A percentile compares a stretch with the other conserved stretches of the same genome.
These are phyloP conservation scores for Boloria euphrosyne DNA, from an alignment of 2,888 invertebrate species.

Conservation along the genomic window DNA sequence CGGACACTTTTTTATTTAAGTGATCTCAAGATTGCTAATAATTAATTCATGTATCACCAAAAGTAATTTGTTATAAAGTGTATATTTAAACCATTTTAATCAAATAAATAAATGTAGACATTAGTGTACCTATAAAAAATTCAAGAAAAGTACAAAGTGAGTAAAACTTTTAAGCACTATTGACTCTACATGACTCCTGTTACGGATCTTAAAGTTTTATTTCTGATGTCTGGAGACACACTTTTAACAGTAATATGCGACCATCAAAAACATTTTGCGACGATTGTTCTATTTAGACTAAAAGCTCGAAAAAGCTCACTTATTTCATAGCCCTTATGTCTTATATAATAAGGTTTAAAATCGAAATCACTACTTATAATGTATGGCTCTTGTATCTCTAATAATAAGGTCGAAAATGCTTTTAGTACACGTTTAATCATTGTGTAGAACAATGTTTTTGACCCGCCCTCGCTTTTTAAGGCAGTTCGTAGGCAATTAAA, in stretches of 20 bases:
- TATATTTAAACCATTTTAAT: no score
- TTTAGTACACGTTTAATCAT: not conserved
- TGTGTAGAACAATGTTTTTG: slow-evolving; percentile 22
- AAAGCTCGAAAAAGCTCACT: slow-evolving; percentile 3
- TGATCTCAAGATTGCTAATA: no score
- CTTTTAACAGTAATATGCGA: slow-evolving; percentile 5
- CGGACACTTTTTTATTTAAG: no score
- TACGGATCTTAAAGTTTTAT: not conserved
- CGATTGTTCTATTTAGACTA: slow-evolving; percentile 7
- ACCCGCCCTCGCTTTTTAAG: slow-evolving; percentile 22
- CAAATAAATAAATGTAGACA: no score
- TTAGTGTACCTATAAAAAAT: no score
- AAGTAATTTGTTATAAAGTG: no score
- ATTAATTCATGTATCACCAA: no score
- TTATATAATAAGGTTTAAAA: not conserved
- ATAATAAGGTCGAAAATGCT: slow-evolving; percentile 10
- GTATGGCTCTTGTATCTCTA: not conserved
- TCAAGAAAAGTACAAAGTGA: no score
- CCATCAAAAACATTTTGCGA: slow-evolving; percentile 4
- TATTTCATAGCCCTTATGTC: not conserved
- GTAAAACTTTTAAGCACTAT: no score
- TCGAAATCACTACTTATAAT: not conserved
- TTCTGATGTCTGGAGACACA: not conserved
- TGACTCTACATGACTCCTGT: not conserved
- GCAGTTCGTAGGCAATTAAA: slow-evolving; percentile 26